Evolutionary conservation across 2,113 vertebrate species (phyloP).

Genomic region (Dicrurus megarhynchus): DNA sequence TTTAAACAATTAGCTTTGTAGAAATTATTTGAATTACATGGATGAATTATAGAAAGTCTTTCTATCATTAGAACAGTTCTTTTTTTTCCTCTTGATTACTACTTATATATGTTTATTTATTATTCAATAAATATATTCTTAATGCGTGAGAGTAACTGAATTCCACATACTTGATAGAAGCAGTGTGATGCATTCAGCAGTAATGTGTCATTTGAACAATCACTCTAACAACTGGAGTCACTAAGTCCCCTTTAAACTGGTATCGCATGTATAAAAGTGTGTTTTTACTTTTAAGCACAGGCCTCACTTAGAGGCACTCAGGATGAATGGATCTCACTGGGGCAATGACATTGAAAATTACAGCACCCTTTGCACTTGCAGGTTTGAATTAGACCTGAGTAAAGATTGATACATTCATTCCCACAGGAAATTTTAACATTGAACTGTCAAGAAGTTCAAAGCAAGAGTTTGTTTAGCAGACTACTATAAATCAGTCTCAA

Average conservation of each 20-base stretch:
- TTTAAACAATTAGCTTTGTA: neutral
- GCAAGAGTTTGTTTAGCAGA: neutral
- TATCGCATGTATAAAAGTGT: neutral
- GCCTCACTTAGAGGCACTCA: neutral
- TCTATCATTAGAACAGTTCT: neutral
- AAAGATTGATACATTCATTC: neutral
- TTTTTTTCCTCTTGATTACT: neutral
- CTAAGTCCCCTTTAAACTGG: neutral
- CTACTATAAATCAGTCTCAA: neutral
- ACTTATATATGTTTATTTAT: neutral
- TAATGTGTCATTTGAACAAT: neutral
- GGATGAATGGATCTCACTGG: neutral
- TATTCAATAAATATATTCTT: neutral
- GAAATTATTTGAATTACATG: neutral
- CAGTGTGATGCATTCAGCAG: neutral
- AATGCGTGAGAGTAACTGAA: neutral
- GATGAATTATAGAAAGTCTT: neutral
- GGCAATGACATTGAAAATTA: neutral
- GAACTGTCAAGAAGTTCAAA: neutral
- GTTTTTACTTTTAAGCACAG: neutral
- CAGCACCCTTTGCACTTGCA: neutral
- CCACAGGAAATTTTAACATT: neutral
- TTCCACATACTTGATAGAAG: neutral
- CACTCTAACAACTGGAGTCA: neutral
- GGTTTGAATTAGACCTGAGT: neutral